Conservation (phyloP, 2,113 vertebrate genomes). For the Myotis brandtii region DNA sequence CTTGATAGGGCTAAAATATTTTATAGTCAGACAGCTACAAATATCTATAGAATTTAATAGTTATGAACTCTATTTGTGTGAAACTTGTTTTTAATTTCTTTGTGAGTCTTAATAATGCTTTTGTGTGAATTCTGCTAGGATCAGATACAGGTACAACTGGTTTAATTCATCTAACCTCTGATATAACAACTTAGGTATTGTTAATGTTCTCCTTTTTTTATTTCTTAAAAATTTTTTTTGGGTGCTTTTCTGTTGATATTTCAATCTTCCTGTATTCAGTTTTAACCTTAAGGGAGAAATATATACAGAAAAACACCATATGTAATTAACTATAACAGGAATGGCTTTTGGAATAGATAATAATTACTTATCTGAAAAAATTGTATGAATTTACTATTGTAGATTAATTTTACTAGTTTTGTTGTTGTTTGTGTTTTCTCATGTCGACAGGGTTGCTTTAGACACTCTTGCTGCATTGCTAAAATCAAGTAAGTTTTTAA, state of each 20-base stretch:
- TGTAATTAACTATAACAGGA: constrained; percentile 23
- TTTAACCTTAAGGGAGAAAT: constrained; percentile 48
- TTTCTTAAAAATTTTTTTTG: background rate
- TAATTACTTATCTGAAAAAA: constrained; percentile 68
- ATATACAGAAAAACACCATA: background rate
- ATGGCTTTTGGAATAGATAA: constrained; percentile 54
- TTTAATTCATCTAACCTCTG: background rate
- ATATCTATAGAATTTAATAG: constrained; percentile 24
- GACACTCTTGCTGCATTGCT: constrained; percentile 97
- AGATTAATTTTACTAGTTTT: constrained; percentile 83
- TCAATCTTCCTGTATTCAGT: constrained; percentile 33
- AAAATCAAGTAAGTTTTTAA: constrained; percentile 97
- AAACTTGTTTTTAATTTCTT: constrained; percentile 26
- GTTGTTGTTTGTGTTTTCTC: constrained; percentile 85
- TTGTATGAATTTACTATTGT: constrained; percentile 76
- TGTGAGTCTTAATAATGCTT: background rate
- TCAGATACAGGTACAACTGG: constrained; percentile 15
- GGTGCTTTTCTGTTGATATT: background rate
- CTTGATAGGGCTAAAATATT: constrained; percentile 32
- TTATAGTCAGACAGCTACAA: background rate
- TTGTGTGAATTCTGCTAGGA: constrained; percentile 14
- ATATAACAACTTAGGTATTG: constrained; percentile 26
- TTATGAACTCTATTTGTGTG: background rate
- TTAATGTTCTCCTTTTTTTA: constrained; percentile 50
- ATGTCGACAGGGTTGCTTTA: constrained; percentile 94